Conservation (phyloP, 2,113 vertebrate genomes). For the Cromileptes altivelis region DNA sequence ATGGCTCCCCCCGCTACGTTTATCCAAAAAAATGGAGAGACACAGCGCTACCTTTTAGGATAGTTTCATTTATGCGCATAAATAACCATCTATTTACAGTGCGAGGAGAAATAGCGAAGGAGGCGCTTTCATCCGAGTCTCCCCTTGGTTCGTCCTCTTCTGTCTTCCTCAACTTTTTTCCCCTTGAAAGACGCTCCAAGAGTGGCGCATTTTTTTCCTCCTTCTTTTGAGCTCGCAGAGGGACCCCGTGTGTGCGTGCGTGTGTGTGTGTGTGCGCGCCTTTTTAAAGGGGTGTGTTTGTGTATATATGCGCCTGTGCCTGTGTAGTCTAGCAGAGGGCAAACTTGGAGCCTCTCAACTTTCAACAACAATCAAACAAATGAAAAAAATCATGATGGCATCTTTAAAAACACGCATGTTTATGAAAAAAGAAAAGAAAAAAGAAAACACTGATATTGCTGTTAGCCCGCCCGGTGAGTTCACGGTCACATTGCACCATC, state of each 20-base stretch:
- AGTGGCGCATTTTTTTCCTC: conserved; percentile 83
- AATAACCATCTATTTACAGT: conserved; percentile 70
- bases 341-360: conserved; percentile 70
- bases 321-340: conserved; percentile 56
- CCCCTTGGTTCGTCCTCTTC: conserved; percentile 75
- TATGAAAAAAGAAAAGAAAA: conserved; percentile 1
- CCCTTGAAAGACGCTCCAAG: conserved; percentile 79
- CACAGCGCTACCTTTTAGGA: conserved; percentile 46
- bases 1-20: conserved; percentile 48
- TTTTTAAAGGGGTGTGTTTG: conserved; percentile 74
- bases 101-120: conserved; percentile 49
- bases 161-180: conserved; percentile 79
- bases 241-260: conserved; percentile 67
- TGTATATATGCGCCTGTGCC: conserved; percentile 45
- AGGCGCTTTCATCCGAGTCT: conserved; percentile 73
- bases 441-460: background rate
- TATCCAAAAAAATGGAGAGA: conserved; percentile 59
- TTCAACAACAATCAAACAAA: conserved; percentile 65
- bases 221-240: conserved; percentile 78
- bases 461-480: conserved; percentile 8
- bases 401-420: conserved; percentile 12
- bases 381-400: conserved; percentile 19
- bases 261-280: conserved; percentile 30
- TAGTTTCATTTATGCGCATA: conserved; percentile 67
- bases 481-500: background rate